Base-by-base conservation (phyloP, 1,140 invertebrate species). In the Oryctes rhinoceros region DNA sequence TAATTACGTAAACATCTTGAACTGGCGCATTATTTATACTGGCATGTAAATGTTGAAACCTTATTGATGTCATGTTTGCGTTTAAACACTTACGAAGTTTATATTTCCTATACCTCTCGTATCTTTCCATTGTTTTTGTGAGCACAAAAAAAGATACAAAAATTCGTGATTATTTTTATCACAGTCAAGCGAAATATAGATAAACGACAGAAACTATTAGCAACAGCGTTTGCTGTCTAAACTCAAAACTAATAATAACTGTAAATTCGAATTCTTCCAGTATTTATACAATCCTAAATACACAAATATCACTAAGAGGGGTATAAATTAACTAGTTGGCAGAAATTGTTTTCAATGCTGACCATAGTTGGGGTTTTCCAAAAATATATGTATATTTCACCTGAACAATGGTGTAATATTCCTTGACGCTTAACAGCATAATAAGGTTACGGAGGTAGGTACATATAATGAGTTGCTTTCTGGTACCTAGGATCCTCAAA, bases 61-160 rank as follows among this genome's bases (percentile, higher is more conserved):
- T 71, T 30, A 71, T 71, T 24, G 65, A 71, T 11, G 65, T 71
- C 65, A 71, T 71, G 35, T 24, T 71, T 71, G 65, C 65, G 65
- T 71, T 71, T 71, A 71, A 71, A 71, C 65, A 71, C 65, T 71
- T 71, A 71, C 65, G 65, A 30, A 71, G 65, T 71, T 71, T 71
- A 71, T 71, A 71, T 71, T 71, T 71, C 65, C 7, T 71, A 24
- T 71, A 71, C 35, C 65, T 71, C 65, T 71, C 65, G 65, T 71
- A 71, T 71, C 18, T 71, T 71, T 71, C 65, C 65, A 71, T 71
- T 71, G 35, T 71, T 71, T 71, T 71, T 71, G 65, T 71, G 65
- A 30, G 65, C 65, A 71, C 65, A n/a, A n/a, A 71, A 71, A 71
- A 24, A 71, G 65, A 71, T 71, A 71, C 65, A 71, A 71, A 24